Percentiles rank a stretch among this genome's conserved stretches.
Conservation (phyloP, 2,113 vertebrate genomes). For the Panthera leo region DNA sequence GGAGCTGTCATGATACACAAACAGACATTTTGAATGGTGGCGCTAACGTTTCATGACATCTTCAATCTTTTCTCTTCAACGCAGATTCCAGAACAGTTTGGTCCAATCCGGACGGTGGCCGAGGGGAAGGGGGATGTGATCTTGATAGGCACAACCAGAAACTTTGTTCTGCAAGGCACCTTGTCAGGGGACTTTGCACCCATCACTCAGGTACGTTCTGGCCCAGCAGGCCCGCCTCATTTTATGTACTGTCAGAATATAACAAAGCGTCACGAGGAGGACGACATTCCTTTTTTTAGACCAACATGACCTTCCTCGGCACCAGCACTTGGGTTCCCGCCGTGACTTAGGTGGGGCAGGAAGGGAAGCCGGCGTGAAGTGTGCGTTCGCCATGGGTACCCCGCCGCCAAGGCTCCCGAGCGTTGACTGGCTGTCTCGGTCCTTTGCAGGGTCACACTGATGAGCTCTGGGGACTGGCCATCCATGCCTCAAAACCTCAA, state of each 20-base stretch:
- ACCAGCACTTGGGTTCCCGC: not conserved
- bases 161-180: conserved; percentile 94
- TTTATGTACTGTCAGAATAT: rapidly evolving
- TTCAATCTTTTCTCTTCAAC: not conserved
- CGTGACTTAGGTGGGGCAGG: not conserved
- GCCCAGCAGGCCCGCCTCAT: not conserved
- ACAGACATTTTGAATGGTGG: not conserved
- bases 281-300: rapidly evolving
- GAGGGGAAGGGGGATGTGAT: conserved; percentile 94
- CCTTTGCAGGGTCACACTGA: conserved; percentile 94
- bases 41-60: not conserved
- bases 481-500: conserved; percentile 92
- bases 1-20: not conserved
- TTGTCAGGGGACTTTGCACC: conserved; percentile 93
- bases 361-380: not conserved
- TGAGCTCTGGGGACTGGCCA: conserved; percentile 97
- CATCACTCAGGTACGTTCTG: conserved; percentile 93
- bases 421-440: rapidly evolving
- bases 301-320: rapidly evolving
- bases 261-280: rapidly evolving
- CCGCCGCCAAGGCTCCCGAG: rapidly evolving
- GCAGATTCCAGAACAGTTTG: conserved; percentile 96
- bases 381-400: rapidly evolving
- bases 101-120: conserved; percentile 95
- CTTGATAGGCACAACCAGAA: conserved; percentile 96